Conservation (phyloP, 2,888 invertebrate genomes). For the Steromphala cineraria region DNA sequence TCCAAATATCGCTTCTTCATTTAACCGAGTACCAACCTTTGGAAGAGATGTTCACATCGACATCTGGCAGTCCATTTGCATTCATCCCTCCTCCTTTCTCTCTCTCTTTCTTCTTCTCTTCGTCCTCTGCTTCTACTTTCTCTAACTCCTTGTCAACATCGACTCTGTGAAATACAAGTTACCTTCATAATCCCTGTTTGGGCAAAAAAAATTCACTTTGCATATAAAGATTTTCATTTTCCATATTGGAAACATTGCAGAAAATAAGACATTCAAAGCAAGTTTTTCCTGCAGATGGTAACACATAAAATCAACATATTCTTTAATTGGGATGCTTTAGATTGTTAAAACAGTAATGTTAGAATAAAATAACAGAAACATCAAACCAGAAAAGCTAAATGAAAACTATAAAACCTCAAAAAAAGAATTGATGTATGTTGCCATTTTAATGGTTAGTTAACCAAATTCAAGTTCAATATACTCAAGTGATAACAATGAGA, state of each 20-base stretch:
- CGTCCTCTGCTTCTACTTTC: constrained; percentile 54
- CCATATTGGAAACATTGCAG: no score
- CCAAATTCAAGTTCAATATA: not conserved
- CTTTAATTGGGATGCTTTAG: no score
- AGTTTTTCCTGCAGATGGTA: no score
- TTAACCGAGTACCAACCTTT: no score
- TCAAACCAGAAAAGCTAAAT: not conserved
- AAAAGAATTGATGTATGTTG: not conserved
- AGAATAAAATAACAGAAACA: no score
- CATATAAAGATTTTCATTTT: no score
- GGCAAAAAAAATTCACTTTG: no score
- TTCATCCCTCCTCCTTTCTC: not conserved
- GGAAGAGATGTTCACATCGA: constrained; percentile 20
- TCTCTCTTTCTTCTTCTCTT: constrained; percentile 18
- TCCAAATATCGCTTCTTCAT: no score
- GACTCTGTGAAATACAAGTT: constrained; percentile 48
- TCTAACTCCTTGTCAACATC: constrained; percentile 71
- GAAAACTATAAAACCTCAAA: not conserved
- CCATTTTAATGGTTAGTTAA: not conserved
- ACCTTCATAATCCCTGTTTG: no score
- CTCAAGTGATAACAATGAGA: not conserved
- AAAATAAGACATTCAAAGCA: no score
- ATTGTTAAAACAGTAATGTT: no score
- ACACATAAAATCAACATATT: no score
- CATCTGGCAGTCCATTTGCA: constrained; percentile 11